Base-by-base conservation (phyloP, 2,888 invertebrate genomes). In the Agrenia bidenticulata region DNA sequence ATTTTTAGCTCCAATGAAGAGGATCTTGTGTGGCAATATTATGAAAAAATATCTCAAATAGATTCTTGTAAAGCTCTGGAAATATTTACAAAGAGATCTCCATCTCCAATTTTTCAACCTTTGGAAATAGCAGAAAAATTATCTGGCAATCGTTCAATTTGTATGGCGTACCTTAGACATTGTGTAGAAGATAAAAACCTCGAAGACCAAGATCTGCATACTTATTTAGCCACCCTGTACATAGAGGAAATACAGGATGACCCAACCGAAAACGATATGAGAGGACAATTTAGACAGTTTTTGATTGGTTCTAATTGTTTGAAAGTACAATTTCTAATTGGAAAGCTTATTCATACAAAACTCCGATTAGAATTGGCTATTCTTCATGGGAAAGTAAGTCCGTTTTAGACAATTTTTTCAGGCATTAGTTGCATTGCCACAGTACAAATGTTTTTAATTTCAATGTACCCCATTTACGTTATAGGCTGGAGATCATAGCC, bases 401-500 rank as follows among this genome's bases (percentile, higher is more conserved):
- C 7, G n/a, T 15, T 56, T 17, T n/a, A n/a, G n/a, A n/a, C n/a
- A n/a, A n/a, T n/a, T n/a, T n/a, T 32, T 1, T 39, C 13, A n/a
- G 15, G 2, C n/a, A 19, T 19, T 37, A 45, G n/a, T n/a, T n/a
- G n/a, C n/a, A n/a, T n/a, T n/a, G n/a, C n/a, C n/a, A n/a, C n/a
- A n/a, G n/a, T n/a, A n/a, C n/a, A n/a, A n/a, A n/a, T n/a, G n/a
- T n/a, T n/a, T n/a, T n/a, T n/a, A n/a, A n/a, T n/a, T n/a, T n/a
- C n/a, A n/a, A n/a, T n/a, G n/a, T n/a, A n/a, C n/a, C n/a, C n/a
- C n/a, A n/a, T n/a, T n/a, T n/a, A n/a, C n/a, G n/a, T n/a, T n/a
- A n/a, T 77, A 83, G 83, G 77, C 83, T 59, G 83, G 81, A 67
- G 82, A 83, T 71, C 83, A 84, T 74, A 81, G 81, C 57, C 82